Base-by-base conservation (phyloP, 1,140 invertebrate species). In the Pentalonia nigronervosa region DNA sequence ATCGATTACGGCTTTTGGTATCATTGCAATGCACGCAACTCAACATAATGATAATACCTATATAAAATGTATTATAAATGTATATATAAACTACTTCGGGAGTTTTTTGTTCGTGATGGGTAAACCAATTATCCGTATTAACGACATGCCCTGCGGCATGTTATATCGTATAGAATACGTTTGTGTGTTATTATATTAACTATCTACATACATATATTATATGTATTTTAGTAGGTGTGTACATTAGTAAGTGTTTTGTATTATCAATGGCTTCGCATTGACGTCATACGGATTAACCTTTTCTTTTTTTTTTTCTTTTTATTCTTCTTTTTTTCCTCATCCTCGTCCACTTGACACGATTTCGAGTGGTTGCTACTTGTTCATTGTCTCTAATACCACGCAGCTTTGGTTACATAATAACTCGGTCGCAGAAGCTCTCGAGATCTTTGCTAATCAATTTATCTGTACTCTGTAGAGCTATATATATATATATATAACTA, bases 221-320 rank as follows among this genome's bases (percentile, higher is more conserved):
- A 23, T 81, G 34, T 81, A 36, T 81, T 83, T 36, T 23, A 36
- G 21, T 41, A 36, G 34, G 34, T 23, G 21, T 83, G 20, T 83
- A 36, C 34, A 34, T 41, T 41, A 41, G 84, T 86, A 45, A 86
- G 45, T 86, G 84, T 86, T 86, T 86, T 86, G 2, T 41, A 83
- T 83, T 83, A 86, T 86, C 84, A 86, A 86, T 41, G 81, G 81
- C 81, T 86, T 86, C 84, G 41, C 84, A 86, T 86, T 86, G 84
- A 86, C 84, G 84, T 86, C 84, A 86, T 86, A 47, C 84, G 30
- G 84, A 86, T 86, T 86, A 86, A 45, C 23, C 23, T 45, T 86
- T 86, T 47, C 8, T 76, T 76, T n/a, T 50, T 60, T 67, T 76
- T 76, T 14, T 76, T 76, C 60, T 34, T 14, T 17, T 20, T 47